Conservation (phyloP, 2,888 invertebrate species). For the Frankliniella intonsa region DNA sequence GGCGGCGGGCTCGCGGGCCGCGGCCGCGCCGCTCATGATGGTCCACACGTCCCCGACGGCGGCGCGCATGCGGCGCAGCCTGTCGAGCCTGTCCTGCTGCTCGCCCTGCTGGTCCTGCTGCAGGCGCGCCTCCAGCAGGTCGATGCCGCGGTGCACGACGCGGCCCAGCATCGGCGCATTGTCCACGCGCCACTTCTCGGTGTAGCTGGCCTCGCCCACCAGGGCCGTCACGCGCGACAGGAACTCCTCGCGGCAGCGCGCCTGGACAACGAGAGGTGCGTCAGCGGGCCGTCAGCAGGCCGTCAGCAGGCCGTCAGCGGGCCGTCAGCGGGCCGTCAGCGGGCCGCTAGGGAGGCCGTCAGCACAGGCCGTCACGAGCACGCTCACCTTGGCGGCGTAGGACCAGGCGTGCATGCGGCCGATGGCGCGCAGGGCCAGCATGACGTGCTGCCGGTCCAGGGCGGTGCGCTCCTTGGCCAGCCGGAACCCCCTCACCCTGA, state of each 20-base stretch:
- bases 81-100: not conserved
- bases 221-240: not conserved
- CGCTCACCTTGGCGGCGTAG: not conserved
- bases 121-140: not conserved
- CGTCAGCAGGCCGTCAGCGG: too few relatives aligned
- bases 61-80: not conserved
- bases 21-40: not conserved
- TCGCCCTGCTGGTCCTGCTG: not conserved
- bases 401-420: not conserved
- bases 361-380: too few relatives aligned
- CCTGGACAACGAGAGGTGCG: not conserved
- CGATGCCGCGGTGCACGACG: not conserved
- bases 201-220: not conserved
- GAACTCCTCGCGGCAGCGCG: not conserved
- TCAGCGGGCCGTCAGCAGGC: not conserved
- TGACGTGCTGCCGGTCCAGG: constrained; percentile 1
- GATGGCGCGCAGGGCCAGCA: not conserved
- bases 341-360: too few relatives aligned
- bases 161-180: not conserved
- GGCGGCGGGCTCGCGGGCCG: constrained; percentile 30
- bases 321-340: too few relatives aligned
- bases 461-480: not conserved
- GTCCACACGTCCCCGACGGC: not conserved
- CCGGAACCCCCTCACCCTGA: not conserved
- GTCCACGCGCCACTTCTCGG: not conserved